Base-by-base conservation (phyloP, 2,113 vertebrate genomes). In the Sialia sialis region DNA sequence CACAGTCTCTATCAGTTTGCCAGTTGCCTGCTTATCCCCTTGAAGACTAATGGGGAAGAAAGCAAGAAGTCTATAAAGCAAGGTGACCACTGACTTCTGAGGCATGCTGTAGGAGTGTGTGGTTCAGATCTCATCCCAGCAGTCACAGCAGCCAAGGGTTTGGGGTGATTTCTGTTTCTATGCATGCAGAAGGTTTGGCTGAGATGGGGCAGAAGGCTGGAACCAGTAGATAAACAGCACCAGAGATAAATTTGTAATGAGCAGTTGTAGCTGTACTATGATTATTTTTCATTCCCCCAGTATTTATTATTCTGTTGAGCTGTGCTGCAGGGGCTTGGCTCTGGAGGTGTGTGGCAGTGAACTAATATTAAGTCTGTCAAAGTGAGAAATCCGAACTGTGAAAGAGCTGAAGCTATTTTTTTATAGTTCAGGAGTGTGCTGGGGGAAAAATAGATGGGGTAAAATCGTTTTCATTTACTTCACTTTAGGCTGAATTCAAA, bases 261-360 rank as follows among this genome's bases (percentile, higher is more conserved):
- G 84, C 29, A 54, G 26, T 79, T 89, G 49, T 68, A 76, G 77
- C 77, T 64, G 60, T 76, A 29, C 26, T 39, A 11, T 43, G 41
- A 16, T 56, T 56, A 46, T n/a, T 59, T 83, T 85, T 66, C 14
- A 5, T 76, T 80, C 30, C 34, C 8, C 16, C 2, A 7, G 25
- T 87, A 63, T 92, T 87, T 94, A 72, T 90, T 91, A 86, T 89
- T 91, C 68, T 76, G 52, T 82, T 91, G 69, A 66, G 39, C 66
- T 95, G 54, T 64, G 58, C 70, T 94, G 63, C 62, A 73, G 66
- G 74, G 70, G 16, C 51, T 89, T 91, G 69, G 66, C 58, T 66
- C 30, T 85, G 58, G 76, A 80, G 39, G 38, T 77, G 36, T 55
- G 32, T 55, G 66, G 48, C 70, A 54, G 51, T 68, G 67, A 79